These are phyloP conservation scores for Drosophila kohkoa DNA, from an alignment of 1,140 invertebrate species.

Conservation along the genomic window DNA sequence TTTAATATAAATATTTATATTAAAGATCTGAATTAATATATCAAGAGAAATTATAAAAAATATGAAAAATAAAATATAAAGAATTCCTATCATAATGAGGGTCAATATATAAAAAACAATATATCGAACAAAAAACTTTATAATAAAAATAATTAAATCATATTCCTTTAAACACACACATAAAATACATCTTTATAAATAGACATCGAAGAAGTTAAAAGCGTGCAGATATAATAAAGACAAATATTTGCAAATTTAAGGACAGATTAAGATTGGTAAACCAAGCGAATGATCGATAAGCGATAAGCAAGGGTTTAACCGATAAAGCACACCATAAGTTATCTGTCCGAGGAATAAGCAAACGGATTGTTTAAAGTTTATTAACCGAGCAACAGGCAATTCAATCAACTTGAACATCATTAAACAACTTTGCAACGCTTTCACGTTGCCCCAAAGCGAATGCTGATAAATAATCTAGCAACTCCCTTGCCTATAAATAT, in stretches of 20 bases:
- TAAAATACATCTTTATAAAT: not conserved
- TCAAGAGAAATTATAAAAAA: no score
- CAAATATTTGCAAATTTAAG: not conserved
- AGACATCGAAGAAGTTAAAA: not conserved
- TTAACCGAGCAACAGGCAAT: not conserved
- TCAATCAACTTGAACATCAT: not conserved
- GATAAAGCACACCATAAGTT: not conserved
- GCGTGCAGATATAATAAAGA: not conserved
- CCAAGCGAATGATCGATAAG: not conserved
- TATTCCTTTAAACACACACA: not conserved
- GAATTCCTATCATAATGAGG: no score
- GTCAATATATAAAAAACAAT: no score
- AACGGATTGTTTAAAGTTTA: not conserved
- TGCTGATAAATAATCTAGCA: slow-evolving; percentile 2
- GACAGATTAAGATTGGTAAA: not conserved
- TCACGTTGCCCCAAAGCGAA: not conserved
- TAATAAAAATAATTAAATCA: no score
- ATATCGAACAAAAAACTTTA: no score
- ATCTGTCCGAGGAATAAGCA: not conserved
- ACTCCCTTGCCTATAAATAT: not conserved
- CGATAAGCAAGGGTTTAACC: slow-evolving; percentile 2
- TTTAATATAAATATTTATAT: no score
- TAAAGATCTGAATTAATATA: no score
- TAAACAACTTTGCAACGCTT: slow-evolving; percentile 7
- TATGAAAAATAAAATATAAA: no score